A percentile compares a stretch with the other conserved stretches of the same genome.
These are phyloP conservation scores for Chaetorhynchus papuensis DNA, from an alignment of 2,113 vertebrate species.

Conservation along the genomic window DNA sequence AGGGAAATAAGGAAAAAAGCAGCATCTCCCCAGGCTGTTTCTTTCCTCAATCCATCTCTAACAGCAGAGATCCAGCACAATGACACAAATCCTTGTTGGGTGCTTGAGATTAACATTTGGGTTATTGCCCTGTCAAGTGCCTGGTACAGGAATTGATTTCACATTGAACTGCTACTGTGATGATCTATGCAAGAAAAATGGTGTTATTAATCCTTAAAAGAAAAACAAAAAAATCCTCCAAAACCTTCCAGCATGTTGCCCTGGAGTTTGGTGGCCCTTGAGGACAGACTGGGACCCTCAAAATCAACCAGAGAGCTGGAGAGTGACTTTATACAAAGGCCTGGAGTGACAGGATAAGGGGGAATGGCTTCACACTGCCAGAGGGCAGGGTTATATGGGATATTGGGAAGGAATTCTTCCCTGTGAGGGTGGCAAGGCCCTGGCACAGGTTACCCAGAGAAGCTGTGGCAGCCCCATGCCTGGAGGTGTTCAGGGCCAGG, in stretches of 20 bases:
- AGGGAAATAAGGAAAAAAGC: not conserved
- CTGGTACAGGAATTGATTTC: constrained; percentile 58
- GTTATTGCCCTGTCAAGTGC: constrained; percentile 62
- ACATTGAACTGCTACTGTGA: constrained; percentile 35
- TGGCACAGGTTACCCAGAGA: not conserved
- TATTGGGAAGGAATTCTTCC: not conserved
- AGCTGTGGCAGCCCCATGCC: not conserved
- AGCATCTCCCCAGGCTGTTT: not conserved
- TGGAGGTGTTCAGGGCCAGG: not conserved
- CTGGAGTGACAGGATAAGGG: not conserved
- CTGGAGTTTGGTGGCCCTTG: not conserved
- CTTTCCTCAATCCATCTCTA: not conserved
- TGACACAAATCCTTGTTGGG: not conserved
- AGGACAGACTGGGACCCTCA: not conserved
- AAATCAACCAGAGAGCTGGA: not conserved
- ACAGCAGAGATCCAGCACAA: not conserved
- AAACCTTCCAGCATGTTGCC: not conserved
- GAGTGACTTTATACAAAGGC: not conserved
- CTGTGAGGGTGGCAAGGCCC: not conserved
- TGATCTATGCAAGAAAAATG: constrained; percentile 69
- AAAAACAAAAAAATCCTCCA: not conserved
- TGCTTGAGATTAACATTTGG: constrained; percentile 49
- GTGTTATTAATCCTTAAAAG: constrained; percentile 56
- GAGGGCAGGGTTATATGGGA: not conserved
- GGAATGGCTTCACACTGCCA: not conserved